phyloP scores from a whole-genome alignment of 2,113 vertebrate genomes.

The Nansenia antarctica region DNA sequence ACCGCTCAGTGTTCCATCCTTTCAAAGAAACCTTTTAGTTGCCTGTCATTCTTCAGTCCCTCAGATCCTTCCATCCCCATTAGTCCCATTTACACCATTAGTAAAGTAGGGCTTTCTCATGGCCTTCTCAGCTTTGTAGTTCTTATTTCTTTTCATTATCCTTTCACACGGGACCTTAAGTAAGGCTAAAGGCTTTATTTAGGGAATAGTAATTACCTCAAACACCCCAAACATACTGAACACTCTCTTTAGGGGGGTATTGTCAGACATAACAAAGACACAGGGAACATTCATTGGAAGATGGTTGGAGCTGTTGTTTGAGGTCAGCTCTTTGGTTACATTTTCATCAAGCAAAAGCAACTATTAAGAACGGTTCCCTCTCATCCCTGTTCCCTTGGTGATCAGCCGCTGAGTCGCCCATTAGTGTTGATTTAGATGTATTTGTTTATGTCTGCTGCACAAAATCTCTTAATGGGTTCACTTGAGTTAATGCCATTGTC shows the following conservation, averaged over 20 bases:
- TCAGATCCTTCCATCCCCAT: conserved; percentile 1
- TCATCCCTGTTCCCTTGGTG: conserved; percentile 62
- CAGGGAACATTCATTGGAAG: conserved; percentile 15
- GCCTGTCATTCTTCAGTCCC: not conserved
- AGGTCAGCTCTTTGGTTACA: conserved; percentile 54
- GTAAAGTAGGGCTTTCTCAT: not conserved
- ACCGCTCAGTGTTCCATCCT: not conserved
- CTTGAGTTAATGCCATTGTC: conserved; percentile 2
- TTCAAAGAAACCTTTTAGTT: conserved; percentile 2
- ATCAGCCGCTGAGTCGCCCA: conserved; percentile 46
- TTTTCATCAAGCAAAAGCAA: conserved; percentile 41
- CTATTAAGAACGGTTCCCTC: conserved; percentile 12
- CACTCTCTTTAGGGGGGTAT: conserved; percentile 20
- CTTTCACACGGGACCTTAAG: not conserved
- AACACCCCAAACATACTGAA: conserved; percentile 6
- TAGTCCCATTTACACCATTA: not conserved
- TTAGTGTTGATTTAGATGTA: conserved; percentile 35
- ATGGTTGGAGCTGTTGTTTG: conserved; percentile 40
- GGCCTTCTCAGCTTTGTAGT: not conserved
- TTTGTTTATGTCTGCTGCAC: conserved; percentile 38
- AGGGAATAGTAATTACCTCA: conserved; percentile 26
- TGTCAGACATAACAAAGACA: conserved; percentile 24
- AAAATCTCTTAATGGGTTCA: conserved; percentile 10
- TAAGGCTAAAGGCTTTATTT: not conserved
- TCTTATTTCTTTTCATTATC: conserved; percentile 22